Conservation (phyloP, 1,140 invertebrate species). For the Macrotrachela quadricornifera region DNA sequence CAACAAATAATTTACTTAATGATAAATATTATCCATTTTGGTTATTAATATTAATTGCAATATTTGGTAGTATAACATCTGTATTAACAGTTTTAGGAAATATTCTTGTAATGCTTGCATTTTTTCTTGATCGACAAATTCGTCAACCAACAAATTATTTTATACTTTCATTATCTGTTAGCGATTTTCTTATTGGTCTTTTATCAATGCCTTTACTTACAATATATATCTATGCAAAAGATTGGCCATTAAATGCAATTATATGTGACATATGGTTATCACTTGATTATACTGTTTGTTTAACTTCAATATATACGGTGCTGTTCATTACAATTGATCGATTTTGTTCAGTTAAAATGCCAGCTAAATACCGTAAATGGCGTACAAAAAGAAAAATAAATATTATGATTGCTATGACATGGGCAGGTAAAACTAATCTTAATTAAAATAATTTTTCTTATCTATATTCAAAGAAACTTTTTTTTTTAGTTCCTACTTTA, state of each 20-base stretch:
- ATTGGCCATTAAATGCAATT: conserved; percentile 85
- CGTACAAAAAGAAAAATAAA: conserved; percentile 78
- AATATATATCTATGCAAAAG: conserved; percentile 65
- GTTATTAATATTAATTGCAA: too few species aligned
- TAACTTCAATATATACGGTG: conserved; percentile 96
- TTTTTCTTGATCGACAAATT: conserved; percentile 84
- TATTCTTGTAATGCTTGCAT: conserved; percentile 82
- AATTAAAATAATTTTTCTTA: too few species aligned
- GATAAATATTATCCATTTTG: too few species aligned
- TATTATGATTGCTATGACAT: conserved; percentile 58
- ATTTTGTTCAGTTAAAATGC: conserved; percentile 96
- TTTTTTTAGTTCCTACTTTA: conserved; percentile 61
- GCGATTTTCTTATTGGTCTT: conserved; percentile 83
- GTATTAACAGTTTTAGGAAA: conserved; percentile 71
- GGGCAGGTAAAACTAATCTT: conserved; percentile 31
- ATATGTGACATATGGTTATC: conserved; percentile 95
- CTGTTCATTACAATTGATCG: conserved; percentile 92
- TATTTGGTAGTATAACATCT: too few species aligned
- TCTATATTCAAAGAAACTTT: too few species aligned
- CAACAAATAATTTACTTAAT: too few species aligned
- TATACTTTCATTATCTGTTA: conserved; percentile 87
- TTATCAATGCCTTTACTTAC: conserved; percentile 76
- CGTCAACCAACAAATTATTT: conserved; percentile 98
- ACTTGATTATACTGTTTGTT: conserved; percentile 92
- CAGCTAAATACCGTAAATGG: conserved; percentile 88